These are phyloP conservation scores for Conomelus anceps DNA, from an alignment of 2,888 invertebrate species.

Conservation along the genomic window DNA sequence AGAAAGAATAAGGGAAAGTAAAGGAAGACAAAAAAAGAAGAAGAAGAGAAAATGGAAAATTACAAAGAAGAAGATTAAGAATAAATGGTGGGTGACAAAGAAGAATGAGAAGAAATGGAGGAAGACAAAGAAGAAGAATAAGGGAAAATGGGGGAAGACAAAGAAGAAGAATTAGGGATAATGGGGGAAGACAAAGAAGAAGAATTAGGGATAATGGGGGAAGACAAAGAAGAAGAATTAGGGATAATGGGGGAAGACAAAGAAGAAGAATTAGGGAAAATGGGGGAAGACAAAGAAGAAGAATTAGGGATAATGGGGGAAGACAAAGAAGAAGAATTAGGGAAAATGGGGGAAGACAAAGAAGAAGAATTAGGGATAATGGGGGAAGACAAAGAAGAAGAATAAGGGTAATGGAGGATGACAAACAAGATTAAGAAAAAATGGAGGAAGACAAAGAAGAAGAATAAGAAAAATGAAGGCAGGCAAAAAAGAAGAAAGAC, in stretches of 20 bases:
- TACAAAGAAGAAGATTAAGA: no score
- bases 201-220: neutral
- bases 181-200: neutral
- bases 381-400: neutral
- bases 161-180: neutral
- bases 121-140: neutral
- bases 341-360: neutral
- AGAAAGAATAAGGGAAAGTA: no score
- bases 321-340: neutral
- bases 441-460: neutral
- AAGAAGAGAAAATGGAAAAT: neutral
- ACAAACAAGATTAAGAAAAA: neutral
- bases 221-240: neutral
- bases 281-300: neutral
- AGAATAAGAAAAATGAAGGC: no score
- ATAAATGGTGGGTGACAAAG: no score
- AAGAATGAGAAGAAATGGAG: neutral
- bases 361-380: neutral
- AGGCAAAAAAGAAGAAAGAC: neutral
- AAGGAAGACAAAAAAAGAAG: no score
- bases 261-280: no score
- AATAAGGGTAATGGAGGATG: neutral
- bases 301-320: no score
- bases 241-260: neutral
- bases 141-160: neutral